A percentile compares a stretch with the other conserved stretches of the same genome.
Conservation (phyloP, 2,888 invertebrate species). For the Pyrochroa serraticornis region DNA sequence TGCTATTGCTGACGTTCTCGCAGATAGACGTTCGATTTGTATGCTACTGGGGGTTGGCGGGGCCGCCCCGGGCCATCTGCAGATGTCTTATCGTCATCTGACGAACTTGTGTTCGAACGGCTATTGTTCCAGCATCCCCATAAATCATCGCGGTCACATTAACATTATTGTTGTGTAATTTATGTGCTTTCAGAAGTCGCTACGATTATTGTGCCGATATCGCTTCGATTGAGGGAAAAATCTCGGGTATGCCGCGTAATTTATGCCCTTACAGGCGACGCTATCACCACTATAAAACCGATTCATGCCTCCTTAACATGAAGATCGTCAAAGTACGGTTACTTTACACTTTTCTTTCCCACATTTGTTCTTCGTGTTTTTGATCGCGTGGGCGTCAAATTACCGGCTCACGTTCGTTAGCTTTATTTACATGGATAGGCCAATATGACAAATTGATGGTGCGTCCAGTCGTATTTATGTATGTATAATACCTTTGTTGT, state of each 20-base stretch:
- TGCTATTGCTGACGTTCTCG: no score
- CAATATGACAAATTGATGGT: neutral
- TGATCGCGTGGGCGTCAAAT: conserved; percentile 12
- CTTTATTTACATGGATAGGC: neutral
- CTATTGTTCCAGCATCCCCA: no score
- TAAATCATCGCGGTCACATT: neutral
- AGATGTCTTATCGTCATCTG: no score
- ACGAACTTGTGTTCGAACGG: no score
- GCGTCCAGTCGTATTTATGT: neutral
- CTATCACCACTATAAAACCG: conserved; percentile 23
- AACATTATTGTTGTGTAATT: neutral
- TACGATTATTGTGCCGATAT: no score
- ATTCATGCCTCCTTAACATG: conserved; percentile 28
- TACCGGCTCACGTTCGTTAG: neutral
- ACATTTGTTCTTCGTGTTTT: conserved; percentile 12
- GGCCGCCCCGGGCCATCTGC: no score
- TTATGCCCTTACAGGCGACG: conserved; percentile 8
- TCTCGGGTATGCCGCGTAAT: conserved; percentile 1
- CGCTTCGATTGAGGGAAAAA: neutral
- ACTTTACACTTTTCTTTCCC: conserved; percentile 17
- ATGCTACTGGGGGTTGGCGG: no score
- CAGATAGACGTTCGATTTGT: no score
- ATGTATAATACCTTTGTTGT: conserved; percentile 6
- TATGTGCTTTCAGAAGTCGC: neutral
- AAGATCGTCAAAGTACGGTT: conserved; percentile 21